Evolutionary conservation across 2,797 vertebrate genomes (phyloP).

Genomic region (Chaenodraco wilsoni): DNA sequence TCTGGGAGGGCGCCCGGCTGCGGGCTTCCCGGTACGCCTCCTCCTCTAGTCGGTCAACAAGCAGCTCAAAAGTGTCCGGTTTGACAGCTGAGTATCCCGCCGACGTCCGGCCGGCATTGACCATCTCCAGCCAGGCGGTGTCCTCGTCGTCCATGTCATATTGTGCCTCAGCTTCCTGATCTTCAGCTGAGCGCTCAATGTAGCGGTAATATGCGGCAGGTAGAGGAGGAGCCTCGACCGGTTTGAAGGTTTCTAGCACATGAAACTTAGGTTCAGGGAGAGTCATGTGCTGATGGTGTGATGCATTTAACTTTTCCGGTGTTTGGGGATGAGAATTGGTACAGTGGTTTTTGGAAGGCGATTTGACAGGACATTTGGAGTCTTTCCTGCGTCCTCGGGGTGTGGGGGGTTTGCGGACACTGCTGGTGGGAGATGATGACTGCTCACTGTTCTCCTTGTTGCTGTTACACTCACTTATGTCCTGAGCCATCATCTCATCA

Average conservation of each 20-base stretch:
- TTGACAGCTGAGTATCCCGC: constrained; percentile 85
- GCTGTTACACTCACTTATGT: constrained; percentile 97
- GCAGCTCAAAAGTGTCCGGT: constrained; percentile 91
- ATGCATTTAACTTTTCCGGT: constrained; percentile 82
- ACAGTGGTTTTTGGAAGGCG: constrained; percentile 77
- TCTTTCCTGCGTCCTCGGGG: constrained; percentile 91
- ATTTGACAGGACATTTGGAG: constrained; percentile 84
- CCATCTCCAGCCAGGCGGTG: constrained; percentile 94
- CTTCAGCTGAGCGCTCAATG: constrained; percentile 90
- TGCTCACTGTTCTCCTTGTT: constrained; percentile 98
- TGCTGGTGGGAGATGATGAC: constrained; percentile 83
- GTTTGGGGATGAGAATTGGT: constrained; percentile 66
- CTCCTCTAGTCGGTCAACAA: constrained; percentile 93
- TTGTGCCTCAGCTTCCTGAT: constrained; percentile 90
- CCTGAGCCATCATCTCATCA: constrained; percentile 95
- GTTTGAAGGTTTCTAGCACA: constrained; percentile 83
- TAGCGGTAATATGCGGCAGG: constrained; percentile 92
- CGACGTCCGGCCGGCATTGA: constrained; percentile 87
- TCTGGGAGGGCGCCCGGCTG: constrained; percentile 89
- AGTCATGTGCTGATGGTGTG: constrained; percentile 61
- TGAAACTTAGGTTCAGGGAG: constrained; percentile 92
- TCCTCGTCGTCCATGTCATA: constrained; percentile 99
- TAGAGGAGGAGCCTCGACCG: constrained; percentile 85
- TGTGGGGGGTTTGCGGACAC: constrained; percentile 80
- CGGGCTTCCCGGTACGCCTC: constrained; percentile 93